These are phyloP conservation scores for Eunapius fragilis DNA, from an alignment of 37 sponge, comb jelly and placozoan genomes.

Conservation along the genomic window DNA sequence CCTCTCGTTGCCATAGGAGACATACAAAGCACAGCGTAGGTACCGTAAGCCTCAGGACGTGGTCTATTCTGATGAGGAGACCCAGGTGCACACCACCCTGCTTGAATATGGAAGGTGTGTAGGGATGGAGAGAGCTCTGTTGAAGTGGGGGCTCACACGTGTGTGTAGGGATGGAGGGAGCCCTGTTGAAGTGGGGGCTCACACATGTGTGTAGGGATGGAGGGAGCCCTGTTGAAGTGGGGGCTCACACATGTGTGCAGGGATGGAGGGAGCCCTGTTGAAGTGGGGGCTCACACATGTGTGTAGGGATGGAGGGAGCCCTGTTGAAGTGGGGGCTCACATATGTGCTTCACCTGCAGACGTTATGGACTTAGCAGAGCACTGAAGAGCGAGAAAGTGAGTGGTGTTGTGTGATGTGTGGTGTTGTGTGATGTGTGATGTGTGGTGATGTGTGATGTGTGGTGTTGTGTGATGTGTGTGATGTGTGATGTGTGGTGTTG, in stretches of 20 bases:
- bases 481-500: neutral
- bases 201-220: neutral
- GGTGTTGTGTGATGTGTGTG: neutral
- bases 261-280: neutral
- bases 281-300: neutral
- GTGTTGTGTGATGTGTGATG: neutral
- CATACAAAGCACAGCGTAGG: slow-evolving; percentile 77
- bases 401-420: neutral
- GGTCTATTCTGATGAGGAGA: slow-evolving; percentile 62
- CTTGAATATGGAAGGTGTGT: slow-evolving; percentile 88
- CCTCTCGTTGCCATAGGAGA: slow-evolving; percentile 24
- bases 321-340: neutral
- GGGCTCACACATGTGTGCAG: no score
- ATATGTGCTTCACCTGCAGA: neutral
- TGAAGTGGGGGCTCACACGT: no score
- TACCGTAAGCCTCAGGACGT: slow-evolving; percentile 58
- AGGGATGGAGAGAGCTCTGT: no score
- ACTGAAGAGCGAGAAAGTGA: slow-evolving; percentile 47
- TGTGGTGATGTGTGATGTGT: neutral
- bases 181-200: no score
- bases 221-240: no score
- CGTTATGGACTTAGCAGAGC: slow-evolving; percentile 55
- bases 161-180: neutral
- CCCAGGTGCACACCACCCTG: slow-evolving; percentile 75
- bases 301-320: neutral